These are phyloP conservation scores for Ooceraea biroi DNA, from an alignment of 1,140 invertebrate genomes.

Conservation along the genomic window DNA sequence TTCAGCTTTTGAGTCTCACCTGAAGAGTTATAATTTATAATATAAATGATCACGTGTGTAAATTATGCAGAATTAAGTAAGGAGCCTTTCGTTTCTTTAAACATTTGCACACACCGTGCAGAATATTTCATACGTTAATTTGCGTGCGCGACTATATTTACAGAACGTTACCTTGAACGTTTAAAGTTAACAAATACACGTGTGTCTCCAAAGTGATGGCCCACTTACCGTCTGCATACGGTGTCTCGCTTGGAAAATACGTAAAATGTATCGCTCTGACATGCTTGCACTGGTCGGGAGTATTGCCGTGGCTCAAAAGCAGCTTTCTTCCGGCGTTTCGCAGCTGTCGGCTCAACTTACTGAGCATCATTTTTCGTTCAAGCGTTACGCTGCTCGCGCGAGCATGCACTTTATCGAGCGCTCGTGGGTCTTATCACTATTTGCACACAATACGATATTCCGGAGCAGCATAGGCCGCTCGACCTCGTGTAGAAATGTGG, in stretches of 20 bases:
- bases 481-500: conserved; percentile 58
- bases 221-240: conserved; percentile 74
- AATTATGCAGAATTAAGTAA: not conserved
- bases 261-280: conserved; percentile 78
- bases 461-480: not conserved
- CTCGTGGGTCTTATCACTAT: conserved; percentile 69
- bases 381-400: conserved; percentile 57
- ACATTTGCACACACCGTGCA: not conserved
- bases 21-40: conserved; percentile 73
- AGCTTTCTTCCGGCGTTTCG: conserved; percentile 49
- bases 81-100: not conserved
- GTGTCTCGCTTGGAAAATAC: conserved; percentile 78
- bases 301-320: conserved; percentile 14
- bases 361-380: conserved; percentile 78
- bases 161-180: not conserved
- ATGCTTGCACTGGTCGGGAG: conserved; percentile 50
- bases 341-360: conserved; percentile 72
- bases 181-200: too few species aligned
- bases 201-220: not conserved
- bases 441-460: conserved; percentile 79
- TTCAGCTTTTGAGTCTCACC: conserved; percentile 94
- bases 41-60: not conserved
- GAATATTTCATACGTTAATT: not conserved
- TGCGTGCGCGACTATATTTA: not conserved
- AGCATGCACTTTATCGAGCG: conserved; percentile 62